A percentile compares a stretch with the other conserved stretches of the same genome.
Conservation (phyloP, 1,140 invertebrate genomes). For the Acromyrmex echinatior region DNA sequence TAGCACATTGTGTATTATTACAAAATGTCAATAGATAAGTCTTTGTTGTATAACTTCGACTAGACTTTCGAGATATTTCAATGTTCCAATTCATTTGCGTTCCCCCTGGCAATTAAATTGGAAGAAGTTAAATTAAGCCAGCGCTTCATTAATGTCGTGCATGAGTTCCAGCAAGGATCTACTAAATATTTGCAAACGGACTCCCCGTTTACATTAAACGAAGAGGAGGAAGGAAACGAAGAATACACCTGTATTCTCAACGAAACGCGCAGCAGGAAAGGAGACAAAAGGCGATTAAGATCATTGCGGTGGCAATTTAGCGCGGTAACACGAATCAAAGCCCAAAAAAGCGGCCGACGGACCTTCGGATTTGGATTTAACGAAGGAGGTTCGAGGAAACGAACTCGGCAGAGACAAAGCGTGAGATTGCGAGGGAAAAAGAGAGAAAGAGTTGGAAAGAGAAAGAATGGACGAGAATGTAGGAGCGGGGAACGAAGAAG, state of each 20-base stretch:
- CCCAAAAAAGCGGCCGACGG: constrained; percentile 29
- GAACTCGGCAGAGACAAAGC: constrained; percentile 65
- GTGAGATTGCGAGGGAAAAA: background rate
- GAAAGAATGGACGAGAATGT: background rate
- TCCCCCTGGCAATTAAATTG: constrained; percentile 40
- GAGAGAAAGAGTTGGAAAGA: background rate
- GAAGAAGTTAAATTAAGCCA: constrained; percentile 58
- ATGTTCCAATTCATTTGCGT: constrained; percentile 30
- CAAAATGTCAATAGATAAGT: background rate
- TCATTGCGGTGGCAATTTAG: constrained; percentile 51
- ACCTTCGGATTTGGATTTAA: constrained; percentile 65
- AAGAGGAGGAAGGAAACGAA: constrained; percentile 36
- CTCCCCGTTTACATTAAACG: constrained; percentile 46
- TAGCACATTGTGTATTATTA: background rate
- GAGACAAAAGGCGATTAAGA: constrained; percentile 58
- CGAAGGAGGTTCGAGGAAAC: constrained; percentile 62
- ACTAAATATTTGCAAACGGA: constrained; percentile 57
- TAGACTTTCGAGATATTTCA: constrained; percentile 25
- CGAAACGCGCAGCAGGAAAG: constrained; percentile 1
- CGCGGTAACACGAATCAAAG: constrained; percentile 69
- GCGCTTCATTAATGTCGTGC: constrained; percentile 48
- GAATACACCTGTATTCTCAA: constrained; percentile 22
- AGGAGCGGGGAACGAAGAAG: background rate
- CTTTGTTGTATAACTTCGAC: background rate
- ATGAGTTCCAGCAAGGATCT: constrained; percentile 50